Evolutionary conservation across 2,797 vertebrate species (phyloP), one percentile per base, ranked within the genome.

Genomic region (Crocidura indochinensis): DNA sequence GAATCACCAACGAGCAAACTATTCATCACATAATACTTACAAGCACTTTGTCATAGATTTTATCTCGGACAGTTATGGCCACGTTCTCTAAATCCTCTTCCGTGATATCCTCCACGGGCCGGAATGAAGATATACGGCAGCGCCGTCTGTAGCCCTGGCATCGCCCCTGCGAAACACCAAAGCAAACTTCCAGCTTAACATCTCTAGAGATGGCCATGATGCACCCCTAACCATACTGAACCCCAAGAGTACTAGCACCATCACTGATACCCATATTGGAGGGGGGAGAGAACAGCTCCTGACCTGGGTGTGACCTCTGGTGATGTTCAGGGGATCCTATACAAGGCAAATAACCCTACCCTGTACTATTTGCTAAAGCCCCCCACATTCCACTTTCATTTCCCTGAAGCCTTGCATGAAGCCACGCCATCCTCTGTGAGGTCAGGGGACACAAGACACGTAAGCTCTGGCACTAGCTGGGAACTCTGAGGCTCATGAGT

Each of bases 41-140:
- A 47, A 99, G 96, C 77, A 99, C 98, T 96, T 99, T 99, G 97
- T 99, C 98, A 62, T 99, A 99, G 96, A 99, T 98, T 97, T 99
- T 99, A 97, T 99, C 99, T 97, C 99, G 99, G 96, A 98, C 97
- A 10, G 99, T 98, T 69, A 98, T 94, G 0, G 99, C 99, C 46
- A 99, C 97, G 82, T 99, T 99, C 81, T 98, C 98, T 97, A 99
- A 97, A 64, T 99, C 99, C 81, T 99, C 99, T 65, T 98, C 94
- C 0, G 99, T 99, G 96, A 99, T 99, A 60, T 99, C 99, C 1
- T 99, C 98, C 0, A 99, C 99, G 0, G 98, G 96, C 78, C 97
- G 98, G 46, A 97, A 96, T 29, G 96, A 96, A 0, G 98, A 98
- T 4, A 49, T 85, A 31, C 97, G 98, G 69, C 74, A 88, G 94